Conservation (phyloP, 2,888 invertebrate genomes). For the Pyrgus malvae region DNA sequence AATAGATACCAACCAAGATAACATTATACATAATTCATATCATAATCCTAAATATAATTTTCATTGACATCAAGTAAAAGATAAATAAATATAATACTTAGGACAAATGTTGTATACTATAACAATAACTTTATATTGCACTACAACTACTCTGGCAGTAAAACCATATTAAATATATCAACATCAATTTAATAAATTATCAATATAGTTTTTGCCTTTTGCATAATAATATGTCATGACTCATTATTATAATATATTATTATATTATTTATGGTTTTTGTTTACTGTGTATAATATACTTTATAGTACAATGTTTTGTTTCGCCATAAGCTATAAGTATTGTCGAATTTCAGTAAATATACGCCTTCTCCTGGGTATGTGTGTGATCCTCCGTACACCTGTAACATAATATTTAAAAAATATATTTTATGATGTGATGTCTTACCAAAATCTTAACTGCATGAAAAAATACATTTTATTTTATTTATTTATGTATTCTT, state of each 20-base stretch:
- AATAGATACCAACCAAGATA: too few species aligned
- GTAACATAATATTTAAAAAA: slow-evolving; percentile 37
- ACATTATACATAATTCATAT: too few species aligned
- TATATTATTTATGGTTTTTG: slow-evolving; percentile 1
- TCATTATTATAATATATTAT: slow-evolving; percentile 12
- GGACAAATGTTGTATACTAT: too few species aligned
- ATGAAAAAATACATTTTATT: too few species aligned
- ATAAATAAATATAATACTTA: not conserved
- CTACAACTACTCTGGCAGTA: not conserved
- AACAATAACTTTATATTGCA: slow-evolving; percentile 2
- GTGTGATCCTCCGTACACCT: slow-evolving; percentile 98
- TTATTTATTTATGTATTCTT: too few species aligned
- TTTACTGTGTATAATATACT: slow-evolving; percentile 95
- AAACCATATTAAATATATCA: not conserved
- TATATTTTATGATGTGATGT: not conserved
- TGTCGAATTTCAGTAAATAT: slow-evolving; percentile 99
- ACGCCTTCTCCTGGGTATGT: slow-evolving; percentile 98
- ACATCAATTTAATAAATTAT: not conserved
- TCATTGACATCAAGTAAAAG: too few species aligned
- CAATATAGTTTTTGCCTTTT: not conserved
- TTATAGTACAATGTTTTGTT: slow-evolving; percentile 99
- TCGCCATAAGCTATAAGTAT: slow-evolving; percentile 99
- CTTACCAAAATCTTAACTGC: too few species aligned
- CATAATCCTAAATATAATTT: too few species aligned
- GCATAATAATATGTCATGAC: slow-evolving; percentile 44